Evolutionary conservation across 2,113 vertebrate genomes (phyloP).

Genomic region (Ivindomyrus marchei): DNA sequence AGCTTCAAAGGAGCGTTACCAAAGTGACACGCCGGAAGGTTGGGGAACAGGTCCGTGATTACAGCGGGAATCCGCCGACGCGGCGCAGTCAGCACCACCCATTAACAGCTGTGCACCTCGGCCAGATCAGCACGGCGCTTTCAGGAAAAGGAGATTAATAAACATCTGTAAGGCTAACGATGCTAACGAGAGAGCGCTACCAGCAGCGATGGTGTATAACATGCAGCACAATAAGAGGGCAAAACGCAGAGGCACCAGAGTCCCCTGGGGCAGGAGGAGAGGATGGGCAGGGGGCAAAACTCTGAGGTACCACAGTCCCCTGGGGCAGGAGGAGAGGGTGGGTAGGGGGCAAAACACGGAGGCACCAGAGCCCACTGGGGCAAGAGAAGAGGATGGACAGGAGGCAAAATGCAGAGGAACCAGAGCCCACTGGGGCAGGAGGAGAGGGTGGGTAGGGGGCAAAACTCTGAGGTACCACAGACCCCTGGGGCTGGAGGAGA

Average conservation of each 20-base stretch:
- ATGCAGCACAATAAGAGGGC: neutral
- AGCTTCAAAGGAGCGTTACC: slow-evolving; percentile 1
- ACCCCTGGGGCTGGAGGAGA: neutral
- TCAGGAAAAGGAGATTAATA: neutral
- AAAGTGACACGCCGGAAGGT: neutral
- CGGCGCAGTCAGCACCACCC: neutral
- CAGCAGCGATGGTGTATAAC: neutral
- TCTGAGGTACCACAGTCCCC: neutral
- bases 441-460: neutral
- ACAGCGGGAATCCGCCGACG: neutral
- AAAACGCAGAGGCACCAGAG: neutral
- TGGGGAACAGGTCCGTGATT: neutral
- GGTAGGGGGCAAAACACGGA: slow-evolving; percentile 24
- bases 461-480: neutral
- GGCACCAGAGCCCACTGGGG: no score
- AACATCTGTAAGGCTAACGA: neutral
- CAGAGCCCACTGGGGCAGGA: neutral
- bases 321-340: neutral
- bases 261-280: neutral
- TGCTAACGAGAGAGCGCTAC: neutral
- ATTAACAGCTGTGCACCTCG: neutral
- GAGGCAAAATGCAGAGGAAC: neutral
- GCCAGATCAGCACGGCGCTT: neutral
- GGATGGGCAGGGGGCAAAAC: neutral
- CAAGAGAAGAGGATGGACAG: neutral